A percentile compares a stretch with the other conserved stretches of the same genome.
Conservation (phyloP, 2,113 vertebrate genomes). For the Nannospalax galili region DNA sequence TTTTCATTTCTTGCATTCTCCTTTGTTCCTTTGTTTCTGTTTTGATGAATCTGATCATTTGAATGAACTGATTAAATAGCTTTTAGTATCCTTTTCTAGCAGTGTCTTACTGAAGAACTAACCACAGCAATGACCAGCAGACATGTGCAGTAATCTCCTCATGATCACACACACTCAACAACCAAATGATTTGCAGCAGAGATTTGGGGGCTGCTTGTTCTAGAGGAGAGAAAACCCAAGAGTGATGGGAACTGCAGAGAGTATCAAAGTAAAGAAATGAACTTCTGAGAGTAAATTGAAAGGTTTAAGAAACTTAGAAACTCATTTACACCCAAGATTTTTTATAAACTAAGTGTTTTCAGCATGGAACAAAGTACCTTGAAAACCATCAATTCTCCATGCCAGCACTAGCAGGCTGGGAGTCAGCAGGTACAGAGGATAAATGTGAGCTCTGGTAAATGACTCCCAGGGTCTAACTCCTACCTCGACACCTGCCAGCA, state of each 20-base stretch:
- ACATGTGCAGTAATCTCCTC: not conserved
- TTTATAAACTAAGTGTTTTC: slow-evolving; percentile 2
- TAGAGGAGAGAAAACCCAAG: slow-evolving; percentile 40
- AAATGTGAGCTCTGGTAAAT: not conserved
- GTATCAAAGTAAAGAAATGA: slow-evolving; percentile 29
- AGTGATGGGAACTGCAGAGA: slow-evolving; percentile 12
- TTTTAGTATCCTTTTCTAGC: no score
- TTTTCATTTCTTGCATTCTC: slow-evolving; percentile 20
- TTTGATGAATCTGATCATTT: slow-evolving; percentile 47
- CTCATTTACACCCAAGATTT: slow-evolving; percentile 46
- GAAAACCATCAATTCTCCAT: slow-evolving; percentile 31
- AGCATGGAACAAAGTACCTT: slow-evolving; percentile 55
- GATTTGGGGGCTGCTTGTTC: slow-evolving; percentile 38
- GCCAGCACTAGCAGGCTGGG: not conserved
- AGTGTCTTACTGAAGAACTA: not conserved
- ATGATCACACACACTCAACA: not conserved
- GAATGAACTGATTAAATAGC: not conserved
- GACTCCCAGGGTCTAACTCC: not conserved
- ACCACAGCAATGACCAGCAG: not conserved
- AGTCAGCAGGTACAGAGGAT: not conserved
- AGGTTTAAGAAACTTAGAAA: slow-evolving; percentile 18
- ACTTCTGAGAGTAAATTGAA: slow-evolving; percentile 60
- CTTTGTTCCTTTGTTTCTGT: slow-evolving; percentile 8
- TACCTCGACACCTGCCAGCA: not conserved
- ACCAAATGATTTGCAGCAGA: slow-evolving; percentile 11